These are phyloP conservation scores for Pteropus alecto DNA, from an alignment of 2,113 vertebrate species.

Conservation along the genomic window DNA sequence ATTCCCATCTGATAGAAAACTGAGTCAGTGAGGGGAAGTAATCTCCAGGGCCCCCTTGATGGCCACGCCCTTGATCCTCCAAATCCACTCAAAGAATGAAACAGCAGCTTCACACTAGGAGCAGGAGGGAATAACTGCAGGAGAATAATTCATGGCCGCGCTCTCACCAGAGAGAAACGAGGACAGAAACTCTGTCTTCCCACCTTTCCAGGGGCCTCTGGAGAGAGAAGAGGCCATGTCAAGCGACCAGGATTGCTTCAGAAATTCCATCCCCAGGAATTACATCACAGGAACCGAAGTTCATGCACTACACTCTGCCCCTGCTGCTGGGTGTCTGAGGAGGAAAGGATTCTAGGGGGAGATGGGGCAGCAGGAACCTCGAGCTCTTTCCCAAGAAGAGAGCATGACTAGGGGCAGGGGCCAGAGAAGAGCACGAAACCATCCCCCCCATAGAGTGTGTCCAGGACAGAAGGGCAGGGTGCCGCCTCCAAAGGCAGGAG, in stretches of 20 bases:
- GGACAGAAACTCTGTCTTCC: constrained; percentile 29
- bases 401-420: background rate
- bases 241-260: background rate
- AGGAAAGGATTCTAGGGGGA: constrained; percentile 34
- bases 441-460: background rate
- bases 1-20: background rate
- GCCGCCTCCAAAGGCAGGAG: background rate
- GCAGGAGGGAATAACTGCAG: constrained; percentile 81
- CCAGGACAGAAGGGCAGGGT: background rate
- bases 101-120: constrained; percentile 57
- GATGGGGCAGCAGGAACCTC: background rate
- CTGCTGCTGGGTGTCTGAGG: background rate
- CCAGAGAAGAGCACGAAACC: background rate
- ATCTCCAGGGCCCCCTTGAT: background rate
- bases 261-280: constrained; percentile 64
- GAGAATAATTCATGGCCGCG: constrained; percentile 89
- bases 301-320: background rate
- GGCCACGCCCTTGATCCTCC: background rate
- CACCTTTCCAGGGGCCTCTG: constrained; percentile 54
- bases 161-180: constrained; percentile 83
- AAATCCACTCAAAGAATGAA: constrained; percentile 55
- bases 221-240: background rate
- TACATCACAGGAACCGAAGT: background rate
- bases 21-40: background rate
- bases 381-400: background rate